phyloP scores from a whole-genome alignment of 2,113 vertebrate genomes.

The Nycticebus coucang region DNA sequence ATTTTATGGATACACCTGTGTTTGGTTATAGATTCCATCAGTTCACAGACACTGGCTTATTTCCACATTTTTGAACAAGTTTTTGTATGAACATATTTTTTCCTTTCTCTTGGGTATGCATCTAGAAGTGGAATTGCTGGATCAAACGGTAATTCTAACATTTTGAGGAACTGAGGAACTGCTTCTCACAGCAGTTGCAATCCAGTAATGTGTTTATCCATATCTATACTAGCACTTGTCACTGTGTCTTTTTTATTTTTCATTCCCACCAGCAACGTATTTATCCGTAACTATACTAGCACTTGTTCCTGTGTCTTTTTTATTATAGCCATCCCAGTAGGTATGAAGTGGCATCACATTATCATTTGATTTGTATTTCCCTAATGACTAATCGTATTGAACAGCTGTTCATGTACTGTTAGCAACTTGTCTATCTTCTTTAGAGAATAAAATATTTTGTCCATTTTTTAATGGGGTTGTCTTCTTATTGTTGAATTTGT shows the following conservation, averaged over 20 bases:
- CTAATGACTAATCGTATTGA: not conserved
- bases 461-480: too few relatives aligned
- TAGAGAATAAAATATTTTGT: not conserved
- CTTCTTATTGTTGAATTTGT: too few relatives aligned
- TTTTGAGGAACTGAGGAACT: not conserved
- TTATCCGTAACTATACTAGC: not conserved
- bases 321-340: not conserved
- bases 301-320: not conserved
- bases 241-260: not conserved
- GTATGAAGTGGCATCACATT: not conserved
- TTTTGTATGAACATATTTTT: not conserved
- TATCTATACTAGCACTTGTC: not conserved
- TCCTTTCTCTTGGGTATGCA: not conserved
- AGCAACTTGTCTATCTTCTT: not conserved
- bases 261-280: not conserved
- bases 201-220: not conserved
- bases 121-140: not conserved
- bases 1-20: not conserved
- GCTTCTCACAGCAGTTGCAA: not conserved
- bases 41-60: not conserved
- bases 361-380: not conserved
- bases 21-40: not conserved
- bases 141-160: not conserved
- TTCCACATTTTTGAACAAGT: not conserved
- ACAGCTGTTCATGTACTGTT: not conserved